A percentile compares a stretch with the other conserved stretches of the same genome.
Evolutionary conservation across 2,797 vertebrate genomes (phyloP).

Genomic region (Lacerta agilis): DNA sequence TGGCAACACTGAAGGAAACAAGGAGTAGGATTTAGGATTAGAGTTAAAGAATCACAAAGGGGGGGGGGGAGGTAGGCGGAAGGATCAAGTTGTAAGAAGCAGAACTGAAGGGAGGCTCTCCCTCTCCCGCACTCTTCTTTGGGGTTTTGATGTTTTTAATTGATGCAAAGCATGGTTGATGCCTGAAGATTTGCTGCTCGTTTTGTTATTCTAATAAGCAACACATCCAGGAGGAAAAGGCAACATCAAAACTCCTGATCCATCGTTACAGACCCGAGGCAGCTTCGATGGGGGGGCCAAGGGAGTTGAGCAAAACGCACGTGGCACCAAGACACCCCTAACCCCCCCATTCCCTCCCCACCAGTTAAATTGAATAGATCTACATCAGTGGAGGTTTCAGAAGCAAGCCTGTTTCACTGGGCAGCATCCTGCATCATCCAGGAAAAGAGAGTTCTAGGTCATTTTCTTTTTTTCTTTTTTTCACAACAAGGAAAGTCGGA

Average conservation of each 20-base stretch:
- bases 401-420: not conserved
- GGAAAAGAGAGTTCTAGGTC: not conserved
- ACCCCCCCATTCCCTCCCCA: not conserved
- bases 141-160: conserved; percentile 71
- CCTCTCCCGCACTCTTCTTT: not conserved
- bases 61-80: conserved; percentile 14
- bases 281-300: conserved; percentile 39
- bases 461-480: not conserved
- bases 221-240: conserved; percentile 58
- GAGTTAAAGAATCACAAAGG: conserved; percentile 57
- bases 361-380: conserved; percentile 24
- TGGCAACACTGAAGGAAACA: conserved; percentile 19
- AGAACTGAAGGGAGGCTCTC: conserved; percentile 51
- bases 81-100: conserved; percentile 65
- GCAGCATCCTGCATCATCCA: not conserved
- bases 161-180: conserved; percentile 68
- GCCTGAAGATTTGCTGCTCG: conserved; percentile 71
- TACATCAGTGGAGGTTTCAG: not conserved
- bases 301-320: conserved; percentile 50
- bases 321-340: conserved; percentile 53
- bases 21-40: conserved; percentile 43
- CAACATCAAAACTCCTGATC: conserved; percentile 68
- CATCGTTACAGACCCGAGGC: conserved; percentile 33
- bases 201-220: conserved; percentile 73
- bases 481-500: not conserved